Evolutionary conservation across 2,113 vertebrate genomes (phyloP), one percentile per base, ranked within the genome.

Genomic region (Pleuronectes platessa): DNA sequence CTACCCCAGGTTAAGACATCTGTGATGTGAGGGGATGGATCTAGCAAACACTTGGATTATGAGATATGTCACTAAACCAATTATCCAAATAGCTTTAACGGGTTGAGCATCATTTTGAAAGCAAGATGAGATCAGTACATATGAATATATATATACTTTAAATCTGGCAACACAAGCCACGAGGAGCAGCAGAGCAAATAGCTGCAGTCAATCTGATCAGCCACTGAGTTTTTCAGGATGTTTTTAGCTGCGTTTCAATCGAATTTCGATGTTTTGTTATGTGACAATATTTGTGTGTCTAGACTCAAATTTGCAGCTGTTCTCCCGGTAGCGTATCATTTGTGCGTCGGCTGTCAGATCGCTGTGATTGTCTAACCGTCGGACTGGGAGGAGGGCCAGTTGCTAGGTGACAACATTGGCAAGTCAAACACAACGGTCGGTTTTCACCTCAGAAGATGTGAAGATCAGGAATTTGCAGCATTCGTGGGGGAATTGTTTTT

Each of bases 331-430:
- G 10, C 31, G n/a, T 68, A 78, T 65, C 4, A 71, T 82, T 85
- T 86, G 53, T 70, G 69, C 23, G 76, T 53, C 0, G 18, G 70
- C 74, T 88, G 88, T 82, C 81, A 76, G 65, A 68, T 81, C 31
- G 24, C 73, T 84, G 78, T 83, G 77, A 87, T 86, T 81, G 78
- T 82, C 84, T 82, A 77, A 61, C 13, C 82, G 58, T 85, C 74
- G 74, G 81, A 82, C 82, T 86, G 86, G 69, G 37, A 83, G 81
- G 82, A 70, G 68, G 80, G 68, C 69, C 83, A 82, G 92, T 93
- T 94, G 93, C 93, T 94, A 93, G 90, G 93, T 89, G 83, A 94
- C 92, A 81, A 87, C 71, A 83, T 81, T 68, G 60, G 70, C 27
- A 40, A 86, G 77, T 74, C 71, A 82, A 90, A 74, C 56, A 68